A percentile compares a stretch with the other conserved stretches of the same genome.
Evolutionary conservation across 1,140 invertebrate genomes (phyloP).

Genomic region (Brachionus sp.): DNA sequence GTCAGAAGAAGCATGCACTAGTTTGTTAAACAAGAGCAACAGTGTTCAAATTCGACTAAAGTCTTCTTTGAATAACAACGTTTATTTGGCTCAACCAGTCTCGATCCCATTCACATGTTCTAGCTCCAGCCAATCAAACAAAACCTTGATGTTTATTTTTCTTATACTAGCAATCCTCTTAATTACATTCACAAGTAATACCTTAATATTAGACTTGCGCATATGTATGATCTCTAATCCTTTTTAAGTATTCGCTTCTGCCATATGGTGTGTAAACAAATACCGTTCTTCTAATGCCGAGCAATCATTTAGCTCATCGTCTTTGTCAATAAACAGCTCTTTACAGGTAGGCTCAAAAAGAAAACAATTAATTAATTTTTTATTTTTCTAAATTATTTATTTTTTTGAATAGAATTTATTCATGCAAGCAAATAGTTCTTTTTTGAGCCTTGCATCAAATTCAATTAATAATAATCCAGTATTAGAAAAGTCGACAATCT

Average conservation of each 20-base stretch:
- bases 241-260: background rate
- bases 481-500: conserved; percentile 17
- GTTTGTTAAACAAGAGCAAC: background rate
- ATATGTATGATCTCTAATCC: background rate
- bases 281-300: background rate
- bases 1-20: background rate
- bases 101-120: background rate
- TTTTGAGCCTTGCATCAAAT: conserved; percentile 1
- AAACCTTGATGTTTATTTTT: conserved; percentile 1
- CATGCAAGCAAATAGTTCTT: background rate
- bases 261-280: background rate
- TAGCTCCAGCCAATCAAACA: background rate
- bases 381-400: too few species aligned
- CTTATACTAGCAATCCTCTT: background rate
- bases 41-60: background rate
- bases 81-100: background rate
- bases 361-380: background rate
- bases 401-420: conserved; percentile 6
- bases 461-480: conserved; percentile 18
- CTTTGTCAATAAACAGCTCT: conserved; percentile 27
- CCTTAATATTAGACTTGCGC: background rate
- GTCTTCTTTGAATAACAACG: background rate
- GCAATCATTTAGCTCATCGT: background rate
- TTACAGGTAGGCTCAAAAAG: background rate
- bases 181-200: background rate